These are phyloP conservation scores for Therioaphis trifolii DNA, from an alignment of 2,888 invertebrate species.

Conservation along the genomic window DNA sequence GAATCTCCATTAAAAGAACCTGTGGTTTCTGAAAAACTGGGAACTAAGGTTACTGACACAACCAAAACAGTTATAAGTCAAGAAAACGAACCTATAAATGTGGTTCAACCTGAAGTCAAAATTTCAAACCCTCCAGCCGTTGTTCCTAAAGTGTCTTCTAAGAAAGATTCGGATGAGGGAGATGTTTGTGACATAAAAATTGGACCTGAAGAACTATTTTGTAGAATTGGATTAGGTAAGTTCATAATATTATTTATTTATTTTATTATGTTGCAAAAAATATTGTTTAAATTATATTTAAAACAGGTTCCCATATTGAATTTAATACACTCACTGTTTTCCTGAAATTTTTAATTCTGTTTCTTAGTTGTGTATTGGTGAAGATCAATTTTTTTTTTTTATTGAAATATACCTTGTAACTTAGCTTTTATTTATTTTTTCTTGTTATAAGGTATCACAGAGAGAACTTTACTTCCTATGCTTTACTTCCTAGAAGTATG, in stretches of 20 bases:
- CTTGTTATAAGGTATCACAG: no score
- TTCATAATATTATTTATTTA: neutral
- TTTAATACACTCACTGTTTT: no score
- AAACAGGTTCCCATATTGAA: no score
- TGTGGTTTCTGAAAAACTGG: constrained; percentile 20
- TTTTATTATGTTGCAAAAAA: no score
- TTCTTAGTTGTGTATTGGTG: no score
- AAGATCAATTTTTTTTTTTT: no score
- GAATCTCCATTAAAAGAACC: constrained; percentile 30
- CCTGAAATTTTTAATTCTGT: no score
- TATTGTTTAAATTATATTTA: no score
- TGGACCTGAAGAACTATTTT: constrained; percentile 78
- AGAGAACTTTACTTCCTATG: no score
- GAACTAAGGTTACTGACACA: constrained; percentile 5
- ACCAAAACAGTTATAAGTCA: neutral
- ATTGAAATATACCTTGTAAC: no score
- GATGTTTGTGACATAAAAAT: constrained; percentile 71
- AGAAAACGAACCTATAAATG: constrained; percentile 36
- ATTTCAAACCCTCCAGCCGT: constrained; percentile 19
- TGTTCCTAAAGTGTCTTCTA: neutral
- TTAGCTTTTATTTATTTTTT: no score
- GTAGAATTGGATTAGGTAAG: constrained; percentile 78
- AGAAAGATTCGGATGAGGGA: constrained; percentile 42
- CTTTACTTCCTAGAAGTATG: no score
- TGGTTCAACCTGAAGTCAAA: constrained; percentile 35